These are phyloP conservation scores for Crotalus viridis DNA, from an alignment of 2,113 vertebrate genomes.

Conservation along the genomic window DNA sequence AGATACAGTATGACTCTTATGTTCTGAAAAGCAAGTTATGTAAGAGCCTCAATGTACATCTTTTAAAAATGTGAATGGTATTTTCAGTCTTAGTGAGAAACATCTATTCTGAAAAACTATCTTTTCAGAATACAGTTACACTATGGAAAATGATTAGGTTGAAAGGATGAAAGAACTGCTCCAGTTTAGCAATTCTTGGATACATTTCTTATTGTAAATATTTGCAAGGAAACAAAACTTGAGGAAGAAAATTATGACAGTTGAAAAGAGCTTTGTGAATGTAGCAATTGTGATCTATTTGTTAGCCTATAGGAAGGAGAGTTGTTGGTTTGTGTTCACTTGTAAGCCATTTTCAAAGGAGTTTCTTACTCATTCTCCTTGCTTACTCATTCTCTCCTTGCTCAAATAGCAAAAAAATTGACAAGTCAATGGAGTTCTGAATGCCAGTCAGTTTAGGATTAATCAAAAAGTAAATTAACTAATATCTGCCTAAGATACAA, in stretches of 20 bases:
- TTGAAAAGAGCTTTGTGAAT: conserved; percentile 23
- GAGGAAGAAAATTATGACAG: neutral
- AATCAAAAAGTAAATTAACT: neutral
- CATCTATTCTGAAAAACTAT: neutral
- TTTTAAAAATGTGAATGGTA: neutral
- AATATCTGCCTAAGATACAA: neutral
- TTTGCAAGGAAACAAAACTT: neutral
- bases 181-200: neutral
- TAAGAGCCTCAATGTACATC: neutral
- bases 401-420: neutral
- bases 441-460: neutral
- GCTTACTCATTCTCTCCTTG: neutral
- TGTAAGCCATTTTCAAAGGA: neutral
- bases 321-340: neutral
- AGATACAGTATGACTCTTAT: conserved; percentile 25
- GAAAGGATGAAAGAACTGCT: conserved; percentile 26
- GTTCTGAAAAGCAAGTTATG: conserved; percentile 18
- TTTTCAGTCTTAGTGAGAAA: conserved; percentile 1
- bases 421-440: neutral
- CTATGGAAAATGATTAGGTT: conserved; percentile 13
- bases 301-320: neutral
- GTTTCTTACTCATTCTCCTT: neutral
- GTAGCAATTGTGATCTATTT: neutral
- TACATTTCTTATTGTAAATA: conserved; percentile 1
- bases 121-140: conserved; percentile 1